These are phyloP conservation scores for Saturnia pavonia DNA, from an alignment of 2,888 invertebrate genomes.

Conservation along the genomic window DNA sequence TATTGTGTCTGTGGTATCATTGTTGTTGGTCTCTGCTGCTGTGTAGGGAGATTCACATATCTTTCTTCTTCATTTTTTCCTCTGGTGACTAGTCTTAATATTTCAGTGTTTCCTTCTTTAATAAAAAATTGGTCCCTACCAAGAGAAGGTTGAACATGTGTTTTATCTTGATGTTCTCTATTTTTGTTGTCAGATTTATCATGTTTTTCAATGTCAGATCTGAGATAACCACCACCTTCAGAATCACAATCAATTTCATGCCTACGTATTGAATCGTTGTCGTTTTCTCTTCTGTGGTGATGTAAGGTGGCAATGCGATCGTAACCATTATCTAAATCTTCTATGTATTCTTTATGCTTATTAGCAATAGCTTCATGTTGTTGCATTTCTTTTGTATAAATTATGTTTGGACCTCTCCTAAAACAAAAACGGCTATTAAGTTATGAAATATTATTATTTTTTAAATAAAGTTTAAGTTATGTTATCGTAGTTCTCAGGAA, in stretches of 20 bases:
- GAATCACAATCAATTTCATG: constrained; percentile 91
- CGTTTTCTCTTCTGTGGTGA: constrained; percentile 78
- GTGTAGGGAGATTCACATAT: constrained; percentile 80
- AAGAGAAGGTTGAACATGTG: constrained; percentile 62
- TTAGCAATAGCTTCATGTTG: constrained; percentile 72
- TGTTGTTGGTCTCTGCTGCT: constrained; percentile 79
- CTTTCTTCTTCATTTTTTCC: constrained; percentile 86
- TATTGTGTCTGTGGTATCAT: constrained; percentile 82
- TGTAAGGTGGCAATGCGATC: constrained; percentile 77
- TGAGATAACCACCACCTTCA: constrained; percentile 79
- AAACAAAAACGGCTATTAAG: constrained; percentile 31
- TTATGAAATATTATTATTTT: neutral
- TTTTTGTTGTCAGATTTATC: constrained; percentile 57
- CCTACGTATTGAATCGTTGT: constrained; percentile 87
- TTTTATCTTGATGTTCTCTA: constrained; percentile 60
- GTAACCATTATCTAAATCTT: constrained; percentile 82
- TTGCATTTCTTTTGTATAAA: constrained; percentile 81
- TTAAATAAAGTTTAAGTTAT: neutral
- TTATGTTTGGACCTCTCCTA: constrained; percentile 80
- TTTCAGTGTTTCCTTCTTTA: constrained; percentile 92
- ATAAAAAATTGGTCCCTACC: constrained; percentile 89
- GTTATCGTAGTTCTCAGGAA: neutral
- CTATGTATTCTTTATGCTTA: constrained; percentile 81
- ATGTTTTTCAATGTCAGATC: constrained; percentile 65
- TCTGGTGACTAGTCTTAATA: constrained; percentile 88